Base-by-base conservation (phyloP, 2,797 vertebrate genomes). In the Siniperca undulata region DNA sequence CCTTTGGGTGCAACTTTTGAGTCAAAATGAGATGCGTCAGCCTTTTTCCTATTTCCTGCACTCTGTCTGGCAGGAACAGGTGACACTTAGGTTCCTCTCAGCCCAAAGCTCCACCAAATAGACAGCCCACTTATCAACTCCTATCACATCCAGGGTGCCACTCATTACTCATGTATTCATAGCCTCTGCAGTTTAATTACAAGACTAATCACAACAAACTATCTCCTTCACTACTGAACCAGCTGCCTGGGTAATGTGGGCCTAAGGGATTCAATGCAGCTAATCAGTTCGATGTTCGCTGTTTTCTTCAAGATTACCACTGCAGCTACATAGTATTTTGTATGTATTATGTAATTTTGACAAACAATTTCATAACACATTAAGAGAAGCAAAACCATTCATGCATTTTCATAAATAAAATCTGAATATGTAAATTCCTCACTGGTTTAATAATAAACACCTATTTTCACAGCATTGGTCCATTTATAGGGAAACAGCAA, bases 131-230 rank as follows among this genome's bases (percentile, higher is more conserved):
- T 93, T 91, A 93, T 90, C 89, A 88, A 74, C 82, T 89, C 81
- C 88, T 84, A 88, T 91, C 89, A 87, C 83, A 89, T 80, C 55
- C 86, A 87, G 82, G 74, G 70, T 93, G 92, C 91, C 93, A 92
- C 81, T 94, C 88, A 94, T 94, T 90, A 92, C 86, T 94, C 92
- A 92, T 91, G 90, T 92, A 94, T 94, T 94, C 90, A 91, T 92
- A 90, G 93, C 86, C 91, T 90, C 88, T 91, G 84, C 90, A 79
- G 89, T 94, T 94, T 95, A 94, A 95, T 95, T 94, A 93, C 84
- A 70, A 81, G 86, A 86, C 94, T 94, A 94, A 95, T 95, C 92
- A 94, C 93, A 95, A 94, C 93, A 94, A 95, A 95, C 90, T 91
- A 92, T 92, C 81, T 89, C 84, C 85, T 86, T 85, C 84, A 80